These are phyloP conservation scores for Calephelis perditalis DNA, from an alignment of 2,888 invertebrate species.

Conservation along the genomic window DNA sequence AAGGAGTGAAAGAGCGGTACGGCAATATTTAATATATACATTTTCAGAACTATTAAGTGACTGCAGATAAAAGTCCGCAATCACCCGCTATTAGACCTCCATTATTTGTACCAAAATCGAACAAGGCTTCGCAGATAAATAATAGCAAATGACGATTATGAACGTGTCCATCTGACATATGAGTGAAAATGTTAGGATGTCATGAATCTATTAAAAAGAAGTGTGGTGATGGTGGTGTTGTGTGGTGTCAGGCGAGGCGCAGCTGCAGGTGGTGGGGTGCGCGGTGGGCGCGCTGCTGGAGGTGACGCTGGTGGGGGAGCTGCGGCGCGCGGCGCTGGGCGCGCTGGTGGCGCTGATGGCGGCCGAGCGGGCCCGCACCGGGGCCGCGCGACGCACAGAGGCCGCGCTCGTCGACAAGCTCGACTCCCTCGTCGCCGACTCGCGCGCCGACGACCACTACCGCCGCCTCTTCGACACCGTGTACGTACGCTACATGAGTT, in stretches of 20 bases:
- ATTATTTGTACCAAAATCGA: too few relatives aligned
- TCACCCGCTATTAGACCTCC: too few relatives aligned
- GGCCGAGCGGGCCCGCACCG: constrained; percentile 88
- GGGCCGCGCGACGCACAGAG: constrained; percentile 94
- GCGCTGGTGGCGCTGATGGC: constrained; percentile 98
- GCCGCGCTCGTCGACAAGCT: constrained; percentile 95
- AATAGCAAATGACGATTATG: too few relatives aligned
- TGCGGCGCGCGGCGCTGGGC: constrained; percentile 92
- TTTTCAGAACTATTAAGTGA: too few relatives aligned
- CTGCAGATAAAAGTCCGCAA: too few relatives aligned
- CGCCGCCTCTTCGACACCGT: constrained; percentile 95
- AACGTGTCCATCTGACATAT: too few relatives aligned
- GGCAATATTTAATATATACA: too few relatives aligned
- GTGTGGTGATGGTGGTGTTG: neutral
- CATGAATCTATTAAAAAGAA: neutral
- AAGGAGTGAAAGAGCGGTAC: too few relatives aligned
- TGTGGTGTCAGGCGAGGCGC: constrained; percentile 82
- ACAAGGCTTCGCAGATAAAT: too few relatives aligned
- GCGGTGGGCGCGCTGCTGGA: constrained; percentile 96
- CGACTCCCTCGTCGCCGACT: constrained; percentile 94
- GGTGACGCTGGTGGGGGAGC: constrained; percentile 93
- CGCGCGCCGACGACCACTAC: constrained; percentile 96
- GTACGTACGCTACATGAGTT: constrained; percentile 79
- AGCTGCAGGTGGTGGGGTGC: constrained; percentile 92
- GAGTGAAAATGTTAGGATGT: too few relatives aligned